Percentiles rank a stretch among this genome's conserved stretches.
These are phyloP conservation scores for Physeter macrocephalus DNA, from an alignment of 2,113 vertebrate genomes.

Conservation along the genomic window DNA sequence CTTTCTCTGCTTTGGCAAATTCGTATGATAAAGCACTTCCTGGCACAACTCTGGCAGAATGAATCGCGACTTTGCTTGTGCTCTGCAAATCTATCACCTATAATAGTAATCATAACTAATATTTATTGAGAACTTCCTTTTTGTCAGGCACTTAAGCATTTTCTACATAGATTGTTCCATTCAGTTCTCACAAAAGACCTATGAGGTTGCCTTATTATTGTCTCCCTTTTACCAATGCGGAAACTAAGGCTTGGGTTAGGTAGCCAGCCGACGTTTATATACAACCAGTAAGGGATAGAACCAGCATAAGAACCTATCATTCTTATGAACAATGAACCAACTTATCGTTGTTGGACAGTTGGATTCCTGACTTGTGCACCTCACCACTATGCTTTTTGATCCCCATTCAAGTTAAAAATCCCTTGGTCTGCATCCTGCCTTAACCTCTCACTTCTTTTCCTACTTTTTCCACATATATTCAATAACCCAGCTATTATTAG, in stretches of 20 bases:
- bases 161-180: background rate
- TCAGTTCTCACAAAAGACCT: background rate
- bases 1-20: background rate
- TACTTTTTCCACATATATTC: background rate
- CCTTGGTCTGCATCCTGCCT: background rate
- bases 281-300: background rate
- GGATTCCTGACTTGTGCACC: background rate
- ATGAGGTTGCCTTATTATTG: background rate
- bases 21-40: background rate
- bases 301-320: background rate
- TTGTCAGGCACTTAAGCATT: slow-evolving; percentile 15
- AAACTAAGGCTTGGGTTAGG: background rate
- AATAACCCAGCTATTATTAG: background rate
- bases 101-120: background rate
- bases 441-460: background rate
- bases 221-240: background rate
- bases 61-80: background rate
- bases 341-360: background rate
- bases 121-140: slow-evolving; percentile 16
- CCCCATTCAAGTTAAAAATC: background rate
- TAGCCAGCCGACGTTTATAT: background rate
- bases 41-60: background rate
- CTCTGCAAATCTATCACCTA: background rate
- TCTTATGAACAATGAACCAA: too few species aligned
- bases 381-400: background rate